Conservation (phyloP, 2,888 invertebrate genomes). For the Biston stratarius region DNA sequence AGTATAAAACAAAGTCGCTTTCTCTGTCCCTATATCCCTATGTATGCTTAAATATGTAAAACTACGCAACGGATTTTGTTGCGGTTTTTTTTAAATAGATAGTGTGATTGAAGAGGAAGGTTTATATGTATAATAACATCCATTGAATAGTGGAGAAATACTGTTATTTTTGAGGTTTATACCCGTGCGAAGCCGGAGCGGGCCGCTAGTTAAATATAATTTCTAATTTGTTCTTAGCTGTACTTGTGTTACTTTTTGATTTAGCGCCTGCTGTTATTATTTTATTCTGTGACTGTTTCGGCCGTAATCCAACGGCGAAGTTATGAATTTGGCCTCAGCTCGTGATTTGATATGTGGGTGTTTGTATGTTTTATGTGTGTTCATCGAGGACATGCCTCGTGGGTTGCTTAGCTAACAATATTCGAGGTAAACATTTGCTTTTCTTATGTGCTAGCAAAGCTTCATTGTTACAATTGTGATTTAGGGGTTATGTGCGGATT, state of each 20-base stretch:
- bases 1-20: too few species aligned
- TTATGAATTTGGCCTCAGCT: slow-evolving; percentile 22
- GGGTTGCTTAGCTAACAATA: background rate
- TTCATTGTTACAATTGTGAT: background rate
- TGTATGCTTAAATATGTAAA: too few species aligned
- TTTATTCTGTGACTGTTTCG: slow-evolving; percentile 24
- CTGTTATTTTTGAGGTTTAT: too few species aligned
- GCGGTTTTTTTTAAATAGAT: too few species aligned
- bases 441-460: background rate
- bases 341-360: slow-evolving; percentile 21
- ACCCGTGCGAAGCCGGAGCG: too few species aligned
- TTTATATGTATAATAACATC: too few species aligned
- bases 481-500: background rate
- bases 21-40: too few species aligned
- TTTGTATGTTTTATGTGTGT: slow-evolving; percentile 16
- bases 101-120: too few species aligned
- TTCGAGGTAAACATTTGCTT: background rate
- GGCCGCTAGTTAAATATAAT: too few species aligned
- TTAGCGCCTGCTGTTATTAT: slow-evolving; percentile 25
- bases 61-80: too few species aligned
- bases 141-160: too few species aligned
- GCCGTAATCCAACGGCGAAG: slow-evolving; percentile 20
- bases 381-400: slow-evolving; percentile 9
- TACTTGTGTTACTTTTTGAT: slow-evolving; percentile 19
- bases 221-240: background rate